Base-by-base conservation (phyloP, 2,113 vertebrate species). In the Peromyscus polionotus region DNA sequence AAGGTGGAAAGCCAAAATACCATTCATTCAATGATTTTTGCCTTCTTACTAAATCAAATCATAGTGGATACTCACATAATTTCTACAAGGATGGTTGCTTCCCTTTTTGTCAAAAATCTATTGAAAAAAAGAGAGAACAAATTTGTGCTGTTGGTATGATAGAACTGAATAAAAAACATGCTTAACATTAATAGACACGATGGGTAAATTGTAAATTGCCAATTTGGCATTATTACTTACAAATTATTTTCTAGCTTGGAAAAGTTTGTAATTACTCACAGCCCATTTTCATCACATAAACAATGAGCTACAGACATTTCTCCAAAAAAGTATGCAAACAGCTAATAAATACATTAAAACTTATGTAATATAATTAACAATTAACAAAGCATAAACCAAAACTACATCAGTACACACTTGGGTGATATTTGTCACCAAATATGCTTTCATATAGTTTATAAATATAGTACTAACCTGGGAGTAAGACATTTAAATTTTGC, bases 401-500 rank as follows among this genome's bases (percentile, higher is more conserved):
- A 85, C 13, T 68, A 16, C 5, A 86, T 57, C 11, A 73, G 48
- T 39, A 17, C 22, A 88, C 12, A 42, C 39, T 26, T 86, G 61
- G 13, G 39, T 67, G 42, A 67, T 67, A 67, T 67, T 19, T 86
- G 61, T 36, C 83, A 48, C 42, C 45, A 95, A 48, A 70, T 76
- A 92, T 4, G 22, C 9, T 76, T 80, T 89, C 3, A 67, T 76
- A 81, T 86, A 92, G 14, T 63, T 95, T 91, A 65, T 14, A 90
- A 90, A 85, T 68, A 39, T 6, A 72, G 0, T 92, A 61, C 31
- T 51, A 73, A 67, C 51, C 54, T 57, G 76, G 42, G 24, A 87
- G 39, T 68, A 61, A 67, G 84, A 84, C 73, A 61, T 92, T 90
- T 36, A 95, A 95, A 96, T 61, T 73, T 90, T 93, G 26, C 61